A percentile compares a stretch with the other conserved stretches of the same genome.
Evolutionary conservation across 2,888 invertebrate genomes (phyloP).

Genomic region (Xylophagus ater): DNA sequence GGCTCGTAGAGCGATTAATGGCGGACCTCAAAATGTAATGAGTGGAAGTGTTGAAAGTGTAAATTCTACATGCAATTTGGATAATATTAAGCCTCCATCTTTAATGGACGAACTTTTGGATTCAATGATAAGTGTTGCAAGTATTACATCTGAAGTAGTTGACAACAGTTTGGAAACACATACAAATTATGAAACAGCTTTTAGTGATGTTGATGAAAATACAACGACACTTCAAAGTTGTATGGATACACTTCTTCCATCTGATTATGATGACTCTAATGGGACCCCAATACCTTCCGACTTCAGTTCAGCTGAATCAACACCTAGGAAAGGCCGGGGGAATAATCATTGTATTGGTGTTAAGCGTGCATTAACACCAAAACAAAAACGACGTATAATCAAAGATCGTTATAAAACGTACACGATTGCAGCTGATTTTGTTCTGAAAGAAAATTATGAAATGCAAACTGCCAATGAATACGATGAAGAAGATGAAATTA

Average conservation of each 20-base stretch:
- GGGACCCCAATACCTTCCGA: conserved; percentile 58
- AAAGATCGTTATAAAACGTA: conserved; percentile 77
- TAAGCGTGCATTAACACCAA: conserved; percentile 50
- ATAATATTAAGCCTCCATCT: conserved; percentile 74
- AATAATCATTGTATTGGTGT: conserved; percentile 26
- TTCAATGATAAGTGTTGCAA: conserved; percentile 75
- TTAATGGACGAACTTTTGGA: conserved; percentile 64
- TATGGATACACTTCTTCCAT: conserved; percentile 41
- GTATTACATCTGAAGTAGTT: conserved; percentile 67
- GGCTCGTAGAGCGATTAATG: conserved; percentile 50
- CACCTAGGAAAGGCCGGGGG: conserved; percentile 51
- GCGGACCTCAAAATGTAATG: conserved; percentile 30
- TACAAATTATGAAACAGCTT: conserved; percentile 43
- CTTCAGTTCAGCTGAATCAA: conserved; percentile 62
- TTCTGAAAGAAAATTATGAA: conserved; percentile 24
- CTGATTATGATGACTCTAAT: conserved; percentile 35
- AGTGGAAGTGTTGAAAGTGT: conserved; percentile 54
- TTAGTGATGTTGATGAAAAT: conserved; percentile 51
- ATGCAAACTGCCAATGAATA: conserved; percentile 13
- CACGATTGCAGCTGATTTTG: conserved; percentile 57
- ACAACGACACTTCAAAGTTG: conserved; percentile 46
- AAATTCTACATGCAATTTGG: conserved; percentile 52
- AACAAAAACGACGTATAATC: conserved; percentile 60
- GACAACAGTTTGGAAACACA: conserved; percentile 38
- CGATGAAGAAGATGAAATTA: conserved; percentile 36